Evolutionary conservation across 2,888 invertebrate genomes (phyloP).

Genomic region (Ophion ventricosus): DNA sequence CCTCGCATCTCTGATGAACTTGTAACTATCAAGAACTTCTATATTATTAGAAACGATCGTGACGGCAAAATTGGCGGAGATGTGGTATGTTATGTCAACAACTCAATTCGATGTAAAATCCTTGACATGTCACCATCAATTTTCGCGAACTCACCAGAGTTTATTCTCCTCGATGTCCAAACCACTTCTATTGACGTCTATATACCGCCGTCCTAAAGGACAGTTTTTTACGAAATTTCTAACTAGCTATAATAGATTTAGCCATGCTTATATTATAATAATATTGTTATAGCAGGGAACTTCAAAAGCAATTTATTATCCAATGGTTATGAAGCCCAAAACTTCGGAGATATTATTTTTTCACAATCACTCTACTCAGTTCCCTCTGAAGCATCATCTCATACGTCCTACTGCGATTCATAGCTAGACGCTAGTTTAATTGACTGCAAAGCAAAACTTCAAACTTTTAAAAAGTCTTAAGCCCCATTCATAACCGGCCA

Average conservation of each 20-base stretch:
- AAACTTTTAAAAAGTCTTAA: neutral
- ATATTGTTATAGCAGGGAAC: conserved; percentile 24
- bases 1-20: conserved; percentile 24
- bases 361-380: neutral
- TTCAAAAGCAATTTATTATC: conserved; percentile 32
- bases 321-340: neutral
- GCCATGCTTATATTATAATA: conserved; percentile 4
- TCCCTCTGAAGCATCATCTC: neutral
- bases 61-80: no score
- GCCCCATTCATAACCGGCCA: conserved; percentile 37
- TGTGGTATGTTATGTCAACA: no score
- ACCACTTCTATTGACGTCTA: conserved; percentile 18
- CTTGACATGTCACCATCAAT: neutral
- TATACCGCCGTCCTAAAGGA: conserved; percentile 32
- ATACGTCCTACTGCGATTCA: conserved; percentile 6
- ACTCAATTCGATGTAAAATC: neutral
- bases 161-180: conserved; percentile 1
- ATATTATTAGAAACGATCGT: no score
- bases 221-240: neutral
- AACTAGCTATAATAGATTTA: no score
- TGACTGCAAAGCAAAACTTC: neutral
- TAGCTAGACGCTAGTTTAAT: conserved; percentile 22
- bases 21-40: conserved; percentile 5
- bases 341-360: neutral
- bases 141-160: conserved; percentile 36